Evolutionary conservation across 2,113 vertebrate species (phyloP), one percentile per base, ranked within the genome.

Genomic region (Rafetus swinhoei): DNA sequence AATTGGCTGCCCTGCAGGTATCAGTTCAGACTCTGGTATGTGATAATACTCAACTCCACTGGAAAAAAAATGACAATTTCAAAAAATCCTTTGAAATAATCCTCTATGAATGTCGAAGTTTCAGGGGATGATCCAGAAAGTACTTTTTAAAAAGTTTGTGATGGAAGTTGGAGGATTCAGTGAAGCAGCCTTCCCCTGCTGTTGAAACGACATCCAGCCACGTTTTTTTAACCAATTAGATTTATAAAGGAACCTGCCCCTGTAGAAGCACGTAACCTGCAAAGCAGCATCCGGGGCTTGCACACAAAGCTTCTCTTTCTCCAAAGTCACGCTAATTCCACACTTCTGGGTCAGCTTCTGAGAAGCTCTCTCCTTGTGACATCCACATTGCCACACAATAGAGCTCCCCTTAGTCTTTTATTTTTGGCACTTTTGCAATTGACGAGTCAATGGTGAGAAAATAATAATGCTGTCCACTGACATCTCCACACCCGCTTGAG

Each of bases 361-460:
- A 88, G 18, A 93, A 89, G 76, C 0, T 0, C 55, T 55, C 93
- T 53, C 87, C 82, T 35, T 6, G 86, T 0, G 0, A 90, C 59
- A 84, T 92, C 91, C 84, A 45, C 65, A 65, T 94, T 88, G 84
- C 93, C 89, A 89, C 3, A 57, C 82, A 81, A 93, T 86, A 90
- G 85, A 89, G 83, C 82, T 89, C 93, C 92, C 87, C 93, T 88
- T 74, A 90, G 74, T 59, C 0, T 0, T 7, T 87, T 92, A 86
- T 93, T 94, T 95, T 92, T 85, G 90, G 95, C 92, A 94, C 74
- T 72, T 87, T 89, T 2, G 52, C 85, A 86, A 90, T 84, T 82
- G 3, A 50, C 59, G 94, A 76, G 57, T 86, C 1, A 0, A 0
- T 55, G 87, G 57, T 52, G 1, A 93, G 57, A 53, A 80, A 60